These are phyloP conservation scores for Limnephilus marmoratus DNA, from an alignment of 2,888 invertebrate species.

Conservation along the genomic window DNA sequence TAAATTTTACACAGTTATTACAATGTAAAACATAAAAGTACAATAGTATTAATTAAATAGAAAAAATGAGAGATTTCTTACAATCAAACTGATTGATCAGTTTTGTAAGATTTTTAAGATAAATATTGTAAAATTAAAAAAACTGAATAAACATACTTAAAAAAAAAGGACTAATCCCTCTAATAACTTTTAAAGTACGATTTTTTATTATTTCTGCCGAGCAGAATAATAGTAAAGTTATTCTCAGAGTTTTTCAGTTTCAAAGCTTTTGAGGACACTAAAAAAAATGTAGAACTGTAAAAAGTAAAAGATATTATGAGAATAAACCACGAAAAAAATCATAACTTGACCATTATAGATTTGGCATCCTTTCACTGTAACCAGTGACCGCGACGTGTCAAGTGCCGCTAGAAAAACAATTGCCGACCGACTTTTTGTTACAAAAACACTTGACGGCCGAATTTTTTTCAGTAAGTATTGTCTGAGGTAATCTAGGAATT, in stretches of 20 bases:
- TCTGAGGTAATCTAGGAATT: constrained; percentile 39
- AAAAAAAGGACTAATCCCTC: background rate
- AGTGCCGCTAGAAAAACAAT: constrained; percentile 3
- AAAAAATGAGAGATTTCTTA: too few species aligned
- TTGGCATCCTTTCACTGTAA: constrained; percentile 6
- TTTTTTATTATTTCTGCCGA: background rate
- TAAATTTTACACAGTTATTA: too few species aligned
- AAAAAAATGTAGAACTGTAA: background rate
- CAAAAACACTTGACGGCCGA: constrained; percentile 13
- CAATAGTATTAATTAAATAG: too few species aligned
- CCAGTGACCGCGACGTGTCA: background rate
- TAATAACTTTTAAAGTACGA: background rate
- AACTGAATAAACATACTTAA: too few species aligned
- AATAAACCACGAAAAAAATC: background rate
- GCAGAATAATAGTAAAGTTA: background rate
- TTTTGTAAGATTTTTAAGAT: too few species aligned
- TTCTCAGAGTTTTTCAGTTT: background rate
- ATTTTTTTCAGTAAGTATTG: constrained; percentile 17
- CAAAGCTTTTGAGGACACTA: background rate
- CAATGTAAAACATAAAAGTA: too few species aligned
- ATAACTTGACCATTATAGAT: background rate
- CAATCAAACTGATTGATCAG: too few species aligned
- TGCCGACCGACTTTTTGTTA: background rate
- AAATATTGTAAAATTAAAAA: too few species aligned
- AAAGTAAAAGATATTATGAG: background rate